phyloP scores from a whole-genome alignment of 2,113 vertebrate species.

The Rallus limicola region DNA sequence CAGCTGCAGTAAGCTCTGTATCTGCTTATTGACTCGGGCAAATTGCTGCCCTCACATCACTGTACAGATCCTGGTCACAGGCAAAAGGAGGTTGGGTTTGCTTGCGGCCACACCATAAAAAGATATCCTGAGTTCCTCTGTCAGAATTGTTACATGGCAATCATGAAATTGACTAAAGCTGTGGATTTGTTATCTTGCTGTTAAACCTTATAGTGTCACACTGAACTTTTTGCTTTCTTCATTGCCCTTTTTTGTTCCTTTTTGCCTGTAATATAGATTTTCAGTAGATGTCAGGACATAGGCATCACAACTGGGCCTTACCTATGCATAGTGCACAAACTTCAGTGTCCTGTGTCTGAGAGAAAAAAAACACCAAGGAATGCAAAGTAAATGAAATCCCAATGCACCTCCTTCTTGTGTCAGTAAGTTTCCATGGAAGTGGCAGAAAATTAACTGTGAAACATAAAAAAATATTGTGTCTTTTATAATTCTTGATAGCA shows the following conservation, averaged over 20 bases:
- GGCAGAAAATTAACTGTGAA: neutral
- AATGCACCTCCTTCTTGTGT: neutral
- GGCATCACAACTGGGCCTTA: neutral
- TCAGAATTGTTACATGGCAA: neutral
- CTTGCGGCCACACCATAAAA: neutral
- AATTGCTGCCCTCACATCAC: neutral
- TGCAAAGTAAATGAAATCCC: neutral
- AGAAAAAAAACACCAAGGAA: neutral
- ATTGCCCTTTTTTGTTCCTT: neutral
- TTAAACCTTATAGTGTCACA: neutral
- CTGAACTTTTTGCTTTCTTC: neutral
- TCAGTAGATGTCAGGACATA: neutral
- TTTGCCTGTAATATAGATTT: neutral
- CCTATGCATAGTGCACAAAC: neutral
- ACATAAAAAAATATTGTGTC: neutral
- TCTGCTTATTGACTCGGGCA: neutral
- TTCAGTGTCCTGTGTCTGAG: neutral
- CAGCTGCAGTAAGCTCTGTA: rapidly evolving
- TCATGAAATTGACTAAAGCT: neutral
- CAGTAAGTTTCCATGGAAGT: neutral
- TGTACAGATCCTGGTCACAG: neutral
- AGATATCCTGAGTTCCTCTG: neutral
- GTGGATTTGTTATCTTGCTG: neutral
- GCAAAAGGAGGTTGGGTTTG: neutral
- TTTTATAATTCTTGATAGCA: neutral